Conservation (phyloP, 1,140 invertebrate genomes). For the Leptinotarsa texana region DNA sequence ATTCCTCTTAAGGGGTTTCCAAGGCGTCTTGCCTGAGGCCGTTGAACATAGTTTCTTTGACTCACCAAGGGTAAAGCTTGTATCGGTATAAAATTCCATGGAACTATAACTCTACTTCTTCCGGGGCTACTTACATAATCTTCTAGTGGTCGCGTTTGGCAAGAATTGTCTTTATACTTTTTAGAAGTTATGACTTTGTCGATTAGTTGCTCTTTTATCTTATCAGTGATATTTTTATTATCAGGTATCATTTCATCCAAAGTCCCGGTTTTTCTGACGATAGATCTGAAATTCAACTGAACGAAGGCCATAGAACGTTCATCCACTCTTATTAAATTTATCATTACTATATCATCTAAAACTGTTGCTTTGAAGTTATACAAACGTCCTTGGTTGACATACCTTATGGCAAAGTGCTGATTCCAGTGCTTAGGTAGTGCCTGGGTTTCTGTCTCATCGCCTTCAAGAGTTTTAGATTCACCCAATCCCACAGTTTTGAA, state of each 20-base stretch:
- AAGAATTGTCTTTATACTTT: conserved; percentile 40
- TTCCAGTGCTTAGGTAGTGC: conserved; percentile 73
- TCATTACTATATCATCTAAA: conserved; percentile 50
- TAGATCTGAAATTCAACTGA: conserved; percentile 47
- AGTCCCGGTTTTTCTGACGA: conserved; percentile 43
- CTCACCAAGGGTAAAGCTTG: background rate
- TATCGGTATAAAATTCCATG: background rate
- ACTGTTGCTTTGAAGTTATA: conserved; percentile 67
- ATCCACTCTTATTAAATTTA: conserved; percentile 51
- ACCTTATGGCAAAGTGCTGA: conserved; percentile 67
- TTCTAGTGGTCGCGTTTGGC: conserved; percentile 38
- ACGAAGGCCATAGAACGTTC: conserved; percentile 50
- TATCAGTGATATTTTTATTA: conserved; percentile 58
- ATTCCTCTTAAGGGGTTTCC: conserved; percentile 60
- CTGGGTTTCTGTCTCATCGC: conserved; percentile 67
- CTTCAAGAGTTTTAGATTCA: conserved; percentile 67
- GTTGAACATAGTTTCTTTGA: conserved; percentile 9
- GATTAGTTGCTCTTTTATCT: conserved; percentile 60
- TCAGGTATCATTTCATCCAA: conserved; percentile 59
- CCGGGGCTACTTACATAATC: background rate
- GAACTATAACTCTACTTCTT: background rate
- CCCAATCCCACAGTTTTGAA: conserved; percentile 74
- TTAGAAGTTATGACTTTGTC: conserved; percentile 54
- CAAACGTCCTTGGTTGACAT: conserved; percentile 66
- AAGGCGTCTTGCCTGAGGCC: conserved; percentile 28